Percentiles rank a stretch among this genome's conserved stretches.
Evolutionary conservation across 2,888 invertebrate genomes (phyloP).

Genomic region (Drosophila barbarae): DNA sequence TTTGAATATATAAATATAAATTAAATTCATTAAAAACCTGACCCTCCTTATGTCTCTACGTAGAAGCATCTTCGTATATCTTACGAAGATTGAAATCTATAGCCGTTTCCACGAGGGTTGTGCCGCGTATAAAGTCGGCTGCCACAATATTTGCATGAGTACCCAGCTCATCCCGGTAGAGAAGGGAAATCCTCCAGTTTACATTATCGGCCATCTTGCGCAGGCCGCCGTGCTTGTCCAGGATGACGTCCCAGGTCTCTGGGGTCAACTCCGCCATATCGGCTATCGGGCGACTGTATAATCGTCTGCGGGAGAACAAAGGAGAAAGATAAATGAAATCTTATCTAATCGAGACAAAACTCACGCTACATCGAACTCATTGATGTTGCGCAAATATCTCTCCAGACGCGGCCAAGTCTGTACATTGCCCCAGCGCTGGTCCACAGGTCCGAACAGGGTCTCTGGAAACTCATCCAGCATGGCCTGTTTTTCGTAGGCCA

Average conservation of each 20-base stretch:
- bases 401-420: conserved; percentile 81
- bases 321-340: conserved; percentile 78
- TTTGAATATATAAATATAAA: no score
- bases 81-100: conserved; percentile 49
- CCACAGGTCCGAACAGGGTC: conserved; percentile 82
- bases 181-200: conserved; percentile 83
- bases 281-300: conserved; percentile 80
- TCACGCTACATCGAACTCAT: conserved; percentile 73
- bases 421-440: conserved; percentile 85
- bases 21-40: no score
- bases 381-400: conserved; percentile 79
- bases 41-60: neutral
- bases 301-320: conserved; percentile 73
- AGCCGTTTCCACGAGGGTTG: conserved; percentile 81
- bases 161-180: conserved; percentile 81
- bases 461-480: conserved; percentile 77
- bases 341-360: conserved; percentile 44
- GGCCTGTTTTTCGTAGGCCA: conserved; percentile 81
- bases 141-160: conserved; percentile 83
- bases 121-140: conserved; percentile 83
- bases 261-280: conserved; percentile 87
- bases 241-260: conserved; percentile 82
- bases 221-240: conserved; percentile 82
- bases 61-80: conserved; percentile 17
- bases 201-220: conserved; percentile 83